phyloP scores from a whole-genome alignment of 2,888 invertebrate genomes.

The Hecatera dysodea region DNA sequence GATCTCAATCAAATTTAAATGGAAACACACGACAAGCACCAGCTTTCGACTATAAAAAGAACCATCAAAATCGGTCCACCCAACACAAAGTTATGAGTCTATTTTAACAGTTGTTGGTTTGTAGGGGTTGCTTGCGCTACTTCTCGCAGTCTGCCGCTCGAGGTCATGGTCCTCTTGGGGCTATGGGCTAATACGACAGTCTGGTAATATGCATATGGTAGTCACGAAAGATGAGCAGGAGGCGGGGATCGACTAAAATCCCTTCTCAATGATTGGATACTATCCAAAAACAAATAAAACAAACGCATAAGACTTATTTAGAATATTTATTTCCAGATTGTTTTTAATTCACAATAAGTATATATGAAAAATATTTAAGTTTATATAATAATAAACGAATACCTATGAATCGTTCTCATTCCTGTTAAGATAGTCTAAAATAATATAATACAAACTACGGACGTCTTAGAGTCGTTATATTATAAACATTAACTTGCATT shows the following conservation, averaged over 20 bases:
- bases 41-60: too few species aligned
- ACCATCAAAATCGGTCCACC: too few species aligned
- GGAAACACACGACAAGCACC: too few species aligned
- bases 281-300: slow-evolving; percentile 1
- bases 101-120: too few species aligned
- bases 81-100: too few species aligned
- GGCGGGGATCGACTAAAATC: not conserved
- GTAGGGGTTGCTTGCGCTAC: too few species aligned
- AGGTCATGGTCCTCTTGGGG: too few species aligned
- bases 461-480: slow-evolving; percentile 72
- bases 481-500: slow-evolving; percentile 68
- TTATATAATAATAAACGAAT: slow-evolving; percentile 73
- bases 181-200: too few species aligned
- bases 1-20: too few species aligned
- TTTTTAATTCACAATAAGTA: slow-evolving; percentile 62
- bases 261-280: not conserved
- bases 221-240: not conserved
- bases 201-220: too few species aligned
- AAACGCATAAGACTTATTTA: slow-evolving; percentile 46
- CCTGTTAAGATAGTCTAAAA: slow-evolving; percentile 64
- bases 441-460: slow-evolving; percentile 75
- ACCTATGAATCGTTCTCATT: slow-evolving; percentile 68
- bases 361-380: slow-evolving; percentile 76
- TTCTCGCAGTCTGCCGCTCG: too few species aligned
- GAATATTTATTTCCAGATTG: slow-evolving; percentile 67